Evolutionary conservation across 2,888 invertebrate genomes (phyloP).

Genomic region (Mycalesis mineus): DNA sequence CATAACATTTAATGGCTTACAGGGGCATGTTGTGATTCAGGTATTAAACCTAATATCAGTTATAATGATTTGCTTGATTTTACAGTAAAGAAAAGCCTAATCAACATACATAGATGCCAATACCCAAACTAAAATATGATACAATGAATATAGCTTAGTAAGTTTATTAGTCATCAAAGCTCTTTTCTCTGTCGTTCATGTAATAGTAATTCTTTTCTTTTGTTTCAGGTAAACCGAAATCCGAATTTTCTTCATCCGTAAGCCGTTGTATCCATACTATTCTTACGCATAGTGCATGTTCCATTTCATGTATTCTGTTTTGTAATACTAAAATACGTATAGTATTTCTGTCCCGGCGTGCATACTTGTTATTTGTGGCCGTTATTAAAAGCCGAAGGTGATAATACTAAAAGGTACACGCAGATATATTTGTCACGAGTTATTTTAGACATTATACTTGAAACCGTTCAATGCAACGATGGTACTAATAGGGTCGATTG

Average conservation of each 20-base stretch:
- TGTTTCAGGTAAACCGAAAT: slow-evolving; percentile 56
- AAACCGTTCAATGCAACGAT: slow-evolving; percentile 56
- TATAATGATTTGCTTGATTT: too few relatives aligned
- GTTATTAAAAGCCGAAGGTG: slow-evolving; percentile 70
- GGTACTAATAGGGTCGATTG: slow-evolving; percentile 4
- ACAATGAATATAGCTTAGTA: too few relatives aligned
- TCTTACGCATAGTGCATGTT: slow-evolving; percentile 36
- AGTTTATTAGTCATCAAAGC: too few relatives aligned
- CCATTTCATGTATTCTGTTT: slow-evolving; percentile 39
- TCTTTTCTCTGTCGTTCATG: neutral
- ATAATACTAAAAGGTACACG: slow-evolving; percentile 54
- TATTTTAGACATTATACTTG: slow-evolving; percentile 56
- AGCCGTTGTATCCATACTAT: slow-evolving; percentile 3
- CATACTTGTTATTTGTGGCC: slow-evolving; percentile 60
- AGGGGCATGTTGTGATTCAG: slow-evolving; percentile 31
- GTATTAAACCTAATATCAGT: neutral
- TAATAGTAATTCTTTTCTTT: slow-evolving; percentile 28
- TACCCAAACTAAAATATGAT: too few relatives aligned
- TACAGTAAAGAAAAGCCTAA: too few relatives aligned
- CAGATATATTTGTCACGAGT: slow-evolving; percentile 62
- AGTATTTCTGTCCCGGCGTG: slow-evolving; percentile 57
- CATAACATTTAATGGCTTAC: slow-evolving; percentile 38
- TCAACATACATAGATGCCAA: too few relatives aligned
- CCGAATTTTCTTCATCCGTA: neutral
- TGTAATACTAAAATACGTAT: slow-evolving; percentile 45